Percentiles rank a stretch among this genome's conserved stretches.
Conservation (phyloP, 2,797 vertebrate species). For the Mormyrops attenuatus region DNA sequence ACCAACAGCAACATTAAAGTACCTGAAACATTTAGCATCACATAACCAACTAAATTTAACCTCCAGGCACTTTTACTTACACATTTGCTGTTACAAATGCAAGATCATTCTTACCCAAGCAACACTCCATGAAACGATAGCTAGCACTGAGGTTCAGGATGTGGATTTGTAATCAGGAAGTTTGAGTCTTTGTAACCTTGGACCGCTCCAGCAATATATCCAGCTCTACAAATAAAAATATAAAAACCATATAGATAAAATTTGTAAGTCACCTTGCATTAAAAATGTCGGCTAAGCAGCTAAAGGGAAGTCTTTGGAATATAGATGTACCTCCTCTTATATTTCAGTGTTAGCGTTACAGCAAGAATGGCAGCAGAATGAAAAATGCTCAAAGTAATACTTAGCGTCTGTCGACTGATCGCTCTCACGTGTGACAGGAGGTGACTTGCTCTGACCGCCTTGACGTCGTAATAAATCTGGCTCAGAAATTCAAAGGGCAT, state of each 20-base stretch:
- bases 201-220: background rate
- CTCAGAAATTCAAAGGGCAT: conserved; percentile 11
- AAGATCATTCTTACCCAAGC: background rate
- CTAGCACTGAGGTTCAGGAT: background rate
- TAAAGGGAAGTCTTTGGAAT: background rate
- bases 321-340: background rate
- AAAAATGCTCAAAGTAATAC: background rate
- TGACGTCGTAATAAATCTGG: conserved; percentile 10
- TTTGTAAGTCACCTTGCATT: background rate
- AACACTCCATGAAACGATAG: background rate
- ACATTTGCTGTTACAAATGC: background rate
- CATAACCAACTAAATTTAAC: background rate
- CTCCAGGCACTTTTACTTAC: background rate
- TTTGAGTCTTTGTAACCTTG: background rate
- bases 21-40: background rate
- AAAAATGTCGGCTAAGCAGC: background rate
- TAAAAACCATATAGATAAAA: background rate
- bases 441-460: background rate
- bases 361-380: background rate
- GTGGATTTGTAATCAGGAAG: background rate
- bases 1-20: background rate
- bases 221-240: background rate
- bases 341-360: background rate
- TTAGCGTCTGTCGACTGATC: background rate
- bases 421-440: background rate